Conservation (phyloP, 2,888 invertebrate genomes). For the Boloria euphrosyne region DNA sequence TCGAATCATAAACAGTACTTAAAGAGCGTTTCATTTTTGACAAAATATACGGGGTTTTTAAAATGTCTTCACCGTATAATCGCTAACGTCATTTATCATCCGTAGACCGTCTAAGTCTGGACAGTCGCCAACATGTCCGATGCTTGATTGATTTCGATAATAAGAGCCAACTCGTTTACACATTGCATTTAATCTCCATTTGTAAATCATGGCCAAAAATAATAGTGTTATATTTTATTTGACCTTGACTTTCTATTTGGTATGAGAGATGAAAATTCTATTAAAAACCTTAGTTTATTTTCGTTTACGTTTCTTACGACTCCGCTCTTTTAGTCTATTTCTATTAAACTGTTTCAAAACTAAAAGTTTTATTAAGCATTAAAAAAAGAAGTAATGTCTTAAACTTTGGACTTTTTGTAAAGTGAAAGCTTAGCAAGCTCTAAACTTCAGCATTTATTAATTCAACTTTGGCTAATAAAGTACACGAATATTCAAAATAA, state of each 20-base stretch:
- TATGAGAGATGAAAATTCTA: too few species aligned
- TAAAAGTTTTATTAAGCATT: too few species aligned
- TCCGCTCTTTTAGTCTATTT: too few species aligned
- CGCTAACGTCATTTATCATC: constrained; percentile 37
- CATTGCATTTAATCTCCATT: constrained; percentile 39
- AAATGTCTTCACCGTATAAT: constrained; percentile 27
- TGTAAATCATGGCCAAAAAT: constrained; percentile 21
- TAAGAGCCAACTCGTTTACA: constrained; percentile 43
- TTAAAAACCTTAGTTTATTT: too few species aligned
- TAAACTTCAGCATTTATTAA: too few species aligned
- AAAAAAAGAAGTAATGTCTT: too few species aligned
- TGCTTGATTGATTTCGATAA: constrained; percentile 42
- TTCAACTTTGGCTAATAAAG: background rate
- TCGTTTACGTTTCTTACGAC: too few species aligned
- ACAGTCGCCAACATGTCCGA: constrained; percentile 37
- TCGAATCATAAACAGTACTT: constrained; percentile 17
- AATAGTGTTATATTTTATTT: background rate
- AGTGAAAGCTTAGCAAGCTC: too few species aligned
- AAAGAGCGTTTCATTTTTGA: constrained; percentile 26
- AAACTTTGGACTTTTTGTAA: too few species aligned
- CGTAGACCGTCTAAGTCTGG: constrained; percentile 38
- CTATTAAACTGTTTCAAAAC: too few species aligned
- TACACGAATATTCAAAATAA: background rate
- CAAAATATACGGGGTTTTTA: constrained; percentile 30
- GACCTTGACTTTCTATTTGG: too few species aligned